A percentile compares a stretch with the other conserved stretches of the same genome.
phyloP scores from a whole-genome alignment of 37 sponge, comb jelly and placozoan genomes.

The Cliona cf. orientalis region DNA sequence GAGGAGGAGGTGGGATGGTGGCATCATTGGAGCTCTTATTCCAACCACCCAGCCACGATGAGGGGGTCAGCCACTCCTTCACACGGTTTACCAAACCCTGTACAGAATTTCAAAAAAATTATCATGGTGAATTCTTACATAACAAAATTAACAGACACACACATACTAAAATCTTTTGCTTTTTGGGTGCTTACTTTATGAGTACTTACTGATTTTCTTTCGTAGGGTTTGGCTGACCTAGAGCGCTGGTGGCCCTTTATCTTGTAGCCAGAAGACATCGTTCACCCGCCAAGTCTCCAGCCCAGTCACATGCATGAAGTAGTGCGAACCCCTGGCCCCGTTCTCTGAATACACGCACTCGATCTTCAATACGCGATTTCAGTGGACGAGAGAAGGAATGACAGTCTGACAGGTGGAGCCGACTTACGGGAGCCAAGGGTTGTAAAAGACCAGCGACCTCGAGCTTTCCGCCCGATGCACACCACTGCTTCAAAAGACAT shows the following conservation, averaged over 20 bases:
- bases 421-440: too few species aligned
- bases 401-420: too few species aligned
- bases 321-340: too few species aligned
- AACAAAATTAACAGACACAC: not conserved
- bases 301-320: not conserved
- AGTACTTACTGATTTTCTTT: constrained; percentile 34
- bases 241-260: constrained; percentile 28
- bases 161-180: not conserved
- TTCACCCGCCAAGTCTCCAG: not conserved
- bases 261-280: constrained; percentile 29
- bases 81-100: constrained; percentile 51
- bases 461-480: too few species aligned
- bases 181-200: not conserved
- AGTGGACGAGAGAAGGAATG: too few species aligned
- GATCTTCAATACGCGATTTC: too few species aligned
- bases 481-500: too few species aligned
- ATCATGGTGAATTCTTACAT: not conserved
- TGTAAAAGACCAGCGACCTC: too few species aligned
- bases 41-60: constrained; percentile 34
- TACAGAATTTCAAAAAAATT: not conserved
- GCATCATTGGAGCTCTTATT: not conserved
- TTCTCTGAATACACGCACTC: too few species aligned
- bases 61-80: constrained; percentile 60
- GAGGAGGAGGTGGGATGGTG: not conserved
- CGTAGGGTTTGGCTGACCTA: constrained; percentile 49